Conservation (phyloP, 2,113 vertebrate genomes). For the Mungos mungo region DNA sequence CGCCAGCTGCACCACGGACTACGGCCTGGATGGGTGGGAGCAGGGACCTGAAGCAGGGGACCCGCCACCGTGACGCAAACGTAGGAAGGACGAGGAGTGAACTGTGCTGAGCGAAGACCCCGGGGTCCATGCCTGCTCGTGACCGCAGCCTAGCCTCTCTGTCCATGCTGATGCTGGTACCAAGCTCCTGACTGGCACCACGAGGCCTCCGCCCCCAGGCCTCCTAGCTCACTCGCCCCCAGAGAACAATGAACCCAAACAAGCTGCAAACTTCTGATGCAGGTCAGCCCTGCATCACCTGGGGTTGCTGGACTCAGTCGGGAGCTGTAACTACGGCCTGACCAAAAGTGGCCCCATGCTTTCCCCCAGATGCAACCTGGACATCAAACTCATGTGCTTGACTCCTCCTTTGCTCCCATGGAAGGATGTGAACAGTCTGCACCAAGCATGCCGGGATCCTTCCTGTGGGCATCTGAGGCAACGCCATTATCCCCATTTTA, state of each 20-base stretch:
- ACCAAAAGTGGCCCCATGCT: neutral
- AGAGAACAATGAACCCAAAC: neutral
- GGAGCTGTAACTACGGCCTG: neutral
- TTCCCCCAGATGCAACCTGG: neutral
- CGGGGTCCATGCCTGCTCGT: neutral
- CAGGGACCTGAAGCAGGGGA: neutral
- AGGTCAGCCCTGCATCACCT: neutral
- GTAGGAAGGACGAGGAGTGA: no score
- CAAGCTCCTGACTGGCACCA: no score
- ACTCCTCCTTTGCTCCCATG: neutral
- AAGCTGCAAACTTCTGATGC: neutral
- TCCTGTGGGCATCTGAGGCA: rapidly evolving
- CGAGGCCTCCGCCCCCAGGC: neutral
- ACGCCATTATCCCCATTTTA: neutral
- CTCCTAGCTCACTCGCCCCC: neutral
- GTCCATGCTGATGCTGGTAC: neutral
- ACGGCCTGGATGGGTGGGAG: neutral
- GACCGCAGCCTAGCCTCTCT: neutral
- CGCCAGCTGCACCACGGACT: neutral
- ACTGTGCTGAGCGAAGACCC: no score
- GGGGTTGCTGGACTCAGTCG: rapidly evolving
- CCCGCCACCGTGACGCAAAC: no score
- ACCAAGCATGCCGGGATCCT: neutral
- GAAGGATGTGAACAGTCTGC: neutral
- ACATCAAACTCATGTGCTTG: neutral